phyloP scores from a whole-genome alignment of 2,113 vertebrate genomes.

The Aphyosemion australe region DNA sequence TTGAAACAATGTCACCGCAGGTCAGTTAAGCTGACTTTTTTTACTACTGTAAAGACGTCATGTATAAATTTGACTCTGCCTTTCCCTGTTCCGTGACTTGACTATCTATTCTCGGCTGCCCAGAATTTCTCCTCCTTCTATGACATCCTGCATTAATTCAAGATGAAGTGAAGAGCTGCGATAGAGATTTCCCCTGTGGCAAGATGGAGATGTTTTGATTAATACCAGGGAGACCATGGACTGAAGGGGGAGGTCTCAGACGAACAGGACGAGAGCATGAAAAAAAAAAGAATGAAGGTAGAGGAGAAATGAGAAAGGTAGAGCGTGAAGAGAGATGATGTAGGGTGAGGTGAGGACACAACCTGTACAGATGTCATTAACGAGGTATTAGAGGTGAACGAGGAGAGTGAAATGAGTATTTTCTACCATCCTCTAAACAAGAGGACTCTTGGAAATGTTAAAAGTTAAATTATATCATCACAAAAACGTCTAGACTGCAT shows the following conservation, averaged over 20 bases:
- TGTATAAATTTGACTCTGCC: slow-evolving; percentile 18
- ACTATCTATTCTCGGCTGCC: slow-evolving; percentile 33
- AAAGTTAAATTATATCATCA: background rate
- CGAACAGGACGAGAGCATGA: slow-evolving; percentile 1
- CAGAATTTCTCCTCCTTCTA: slow-evolving; percentile 41
- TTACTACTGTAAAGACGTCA: slow-evolving; percentile 17
- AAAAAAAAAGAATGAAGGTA: background rate
- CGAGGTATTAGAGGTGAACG: background rate
- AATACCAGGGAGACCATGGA: slow-evolving; percentile 48
- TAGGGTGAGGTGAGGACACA: slow-evolving; percentile 14
- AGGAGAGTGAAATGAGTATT: background rate
- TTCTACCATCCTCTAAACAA: background rate
- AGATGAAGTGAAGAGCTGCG: slow-evolving; percentile 62
- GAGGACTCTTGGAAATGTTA: background rate
- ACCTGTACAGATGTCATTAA: background rate
- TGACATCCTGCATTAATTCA: slow-evolving; percentile 62
- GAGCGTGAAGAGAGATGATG: background rate
- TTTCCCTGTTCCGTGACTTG: slow-evolving; percentile 19
- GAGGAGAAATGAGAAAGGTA: slow-evolving; percentile 1
- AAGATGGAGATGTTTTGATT: slow-evolving; percentile 61
- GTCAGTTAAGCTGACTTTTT: background rate
- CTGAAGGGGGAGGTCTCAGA: slow-evolving; percentile 26
- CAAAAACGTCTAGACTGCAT: background rate
- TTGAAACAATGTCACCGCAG: background rate
- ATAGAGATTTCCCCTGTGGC: slow-evolving; percentile 63